phyloP scores from a whole-genome alignment of 2,797 vertebrate genomes.

The Sebastes flavidus region DNA sequence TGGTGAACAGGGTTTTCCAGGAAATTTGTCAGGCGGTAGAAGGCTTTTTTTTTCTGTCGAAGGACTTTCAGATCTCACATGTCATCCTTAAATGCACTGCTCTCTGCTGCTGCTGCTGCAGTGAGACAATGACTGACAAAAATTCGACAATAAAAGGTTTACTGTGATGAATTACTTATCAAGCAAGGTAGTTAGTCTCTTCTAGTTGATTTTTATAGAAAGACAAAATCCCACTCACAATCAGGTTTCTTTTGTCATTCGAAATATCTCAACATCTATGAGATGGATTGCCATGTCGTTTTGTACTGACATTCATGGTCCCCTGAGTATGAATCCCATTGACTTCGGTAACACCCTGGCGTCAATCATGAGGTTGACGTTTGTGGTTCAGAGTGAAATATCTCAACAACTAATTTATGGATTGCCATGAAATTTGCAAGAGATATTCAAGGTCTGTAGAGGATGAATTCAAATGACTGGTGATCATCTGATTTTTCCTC shows the following conservation, averaged over 20 bases:
- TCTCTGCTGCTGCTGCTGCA: not conserved
- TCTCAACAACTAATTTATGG: too few relatives aligned
- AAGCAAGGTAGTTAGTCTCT: not conserved
- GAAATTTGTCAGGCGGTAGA: not conserved
- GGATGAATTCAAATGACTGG: too few relatives aligned
- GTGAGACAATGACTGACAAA: not conserved
- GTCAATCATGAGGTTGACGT: too few relatives aligned
- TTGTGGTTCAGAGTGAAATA: too few relatives aligned
- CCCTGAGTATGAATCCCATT: not conserved
- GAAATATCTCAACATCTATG: too few relatives aligned
- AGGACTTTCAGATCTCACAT: constrained; percentile 14
- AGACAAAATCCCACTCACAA: not conserved
- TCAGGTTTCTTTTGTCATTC: not conserved
- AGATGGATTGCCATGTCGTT: too few relatives aligned
- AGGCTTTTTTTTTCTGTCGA: not conserved
- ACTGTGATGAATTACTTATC: not conserved
- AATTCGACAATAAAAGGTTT: not conserved
- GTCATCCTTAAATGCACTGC: not conserved
- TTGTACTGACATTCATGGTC: not conserved
- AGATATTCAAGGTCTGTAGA: too few relatives aligned
- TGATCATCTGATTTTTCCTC: accelerated
- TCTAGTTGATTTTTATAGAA: not conserved
- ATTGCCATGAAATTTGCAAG: too few relatives aligned
- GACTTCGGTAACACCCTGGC: not conserved
- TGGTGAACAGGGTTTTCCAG: not conserved